phyloP scores from a whole-genome alignment of 2,888 invertebrate genomes.

The Pristionchus exspectatus region DNA sequence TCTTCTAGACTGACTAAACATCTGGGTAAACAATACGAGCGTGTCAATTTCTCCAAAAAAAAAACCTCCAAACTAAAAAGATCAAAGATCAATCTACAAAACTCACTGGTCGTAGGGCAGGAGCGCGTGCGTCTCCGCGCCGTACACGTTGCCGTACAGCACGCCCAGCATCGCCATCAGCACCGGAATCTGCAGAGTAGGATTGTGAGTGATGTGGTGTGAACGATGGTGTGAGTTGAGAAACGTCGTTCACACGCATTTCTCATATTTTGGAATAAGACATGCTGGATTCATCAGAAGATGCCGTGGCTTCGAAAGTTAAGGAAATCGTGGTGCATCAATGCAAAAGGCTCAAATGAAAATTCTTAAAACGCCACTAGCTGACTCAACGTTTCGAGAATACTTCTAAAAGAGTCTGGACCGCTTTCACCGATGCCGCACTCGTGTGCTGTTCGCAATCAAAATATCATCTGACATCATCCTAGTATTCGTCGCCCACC shows the following conservation, averaged over 20 bases:
- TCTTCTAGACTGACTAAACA: too few species aligned
- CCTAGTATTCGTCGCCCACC: neutral
- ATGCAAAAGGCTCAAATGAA: too few species aligned
- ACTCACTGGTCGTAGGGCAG: conserved; percentile 93
- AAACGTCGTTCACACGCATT: neutral
- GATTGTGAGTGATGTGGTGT: neutral
- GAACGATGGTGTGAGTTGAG: neutral
- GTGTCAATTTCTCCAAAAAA: too few species aligned
- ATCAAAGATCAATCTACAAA: conserved; percentile 7
- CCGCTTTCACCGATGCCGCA: neutral
- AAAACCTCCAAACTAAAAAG: neutral
- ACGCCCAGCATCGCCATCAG: conserved; percentile 91
- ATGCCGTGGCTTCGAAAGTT: too few species aligned
- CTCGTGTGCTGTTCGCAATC: neutral
- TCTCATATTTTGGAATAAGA: neutral
- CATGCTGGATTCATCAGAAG: too few species aligned
- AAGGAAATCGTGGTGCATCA: too few species aligned
- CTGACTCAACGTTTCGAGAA: too few species aligned
- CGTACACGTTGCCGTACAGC: conserved; percentile 95
- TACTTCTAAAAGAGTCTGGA: too few species aligned
- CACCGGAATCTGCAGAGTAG: conserved; percentile 87
- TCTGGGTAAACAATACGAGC: too few species aligned
- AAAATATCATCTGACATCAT: neutral
- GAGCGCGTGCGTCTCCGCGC: conserved; percentile 94
- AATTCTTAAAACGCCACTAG: too few species aligned